Base-by-base conservation (phyloP, 2,113 vertebrate species). In the Thalassoma bifasciatum region DNA sequence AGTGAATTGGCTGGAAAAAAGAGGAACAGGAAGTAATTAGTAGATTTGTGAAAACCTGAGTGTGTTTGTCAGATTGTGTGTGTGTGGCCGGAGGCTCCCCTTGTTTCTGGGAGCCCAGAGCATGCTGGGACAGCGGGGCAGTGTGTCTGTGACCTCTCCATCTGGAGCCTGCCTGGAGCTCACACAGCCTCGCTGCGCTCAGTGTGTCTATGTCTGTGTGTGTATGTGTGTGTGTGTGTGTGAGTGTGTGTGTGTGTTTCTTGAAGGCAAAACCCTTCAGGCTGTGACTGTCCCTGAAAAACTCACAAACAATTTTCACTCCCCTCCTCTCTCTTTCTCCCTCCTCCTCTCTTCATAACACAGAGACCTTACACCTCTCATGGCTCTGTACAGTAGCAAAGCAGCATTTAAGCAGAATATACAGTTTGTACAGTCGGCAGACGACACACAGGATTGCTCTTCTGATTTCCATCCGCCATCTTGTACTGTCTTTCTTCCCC, bases 81-180 rank as follows among this genome's bases (percentile, higher is more conserved):
- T 67, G 83, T 86, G 84, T 87, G 89, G 86, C 92, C 84, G 36
- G 84, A 92, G 90, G 92, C 91, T 89, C 77, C 84, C 82, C 87
- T 91, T 92, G 90, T 94, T 90, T 92, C 87, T 91, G 85, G 89
- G 84, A 91, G 86, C 90, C 88, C 77, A 81, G 82, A 88, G 87
- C 88, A 89, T 91, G 86, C 83, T 87, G 90, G 91, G 92, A 93
- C 91, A 91, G 87, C 68, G 58, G 91, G 91, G 84, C 87, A 91
- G 82, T 89, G 89, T 89, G 86, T 86, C 83, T 88, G 82, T 92
- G 92, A 93, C 91, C 93, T 80, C 88, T 92, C 93, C 93, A 94
- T 93, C 93, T 94, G 94, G 92, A 91, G 84, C 76, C 83, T 85
- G 88, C 84, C 86, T 86, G 69, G 72, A 88, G 87, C 84, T 78